Base-by-base conservation (phyloP, 1,140 invertebrate species). In the Hydropsyche tenuis region DNA sequence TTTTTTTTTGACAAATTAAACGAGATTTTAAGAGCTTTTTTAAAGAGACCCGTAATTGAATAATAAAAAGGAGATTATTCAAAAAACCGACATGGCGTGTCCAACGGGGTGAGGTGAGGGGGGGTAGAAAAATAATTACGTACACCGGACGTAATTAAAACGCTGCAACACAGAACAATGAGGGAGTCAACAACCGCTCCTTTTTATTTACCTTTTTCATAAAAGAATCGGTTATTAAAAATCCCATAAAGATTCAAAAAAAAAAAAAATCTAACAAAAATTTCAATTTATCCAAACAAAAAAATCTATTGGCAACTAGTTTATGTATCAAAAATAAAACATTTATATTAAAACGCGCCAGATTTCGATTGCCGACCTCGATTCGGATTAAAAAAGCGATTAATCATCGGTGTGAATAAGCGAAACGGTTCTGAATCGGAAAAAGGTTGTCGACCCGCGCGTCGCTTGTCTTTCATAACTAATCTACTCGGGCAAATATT, bases 61-160 rank as follows among this genome's bases (percentile, higher is more conserved):
- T 70, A 70, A 70, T 56, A 60, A 70, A 70, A 70, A 56, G 51
- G 68, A 70, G 68, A 70, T 70, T 56, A 70, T 70, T 56, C 68
- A 60, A 60, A 70, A 60, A 70, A 60, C 23, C 68, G 56, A 70
- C 68, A 70, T 42, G 46, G 68, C 68, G 68, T 70, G 51, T 46
- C 68, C 30, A 37, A 37, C 3, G 68, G 46, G 63, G 18, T 25
- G n/a, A n/a, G 63, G 45, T 42, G 46, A 46, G 14, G 48, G 68
- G 66, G n/a, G 14, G 11, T 14, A 48, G 68, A 27, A 56, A 60
- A 56, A 70, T 70, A 70, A 70, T 70, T 70, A 70, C 30, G 16
- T 6, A 20, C n/a, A 46, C 48, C 68, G 68, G 68, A 70, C 42
- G 45, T 48, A 68, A 68, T 68, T 68, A 68, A 68, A 68, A 68